phyloP scores from a whole-genome alignment of 2,113 vertebrate genomes.

The Chauna torquata region DNA sequence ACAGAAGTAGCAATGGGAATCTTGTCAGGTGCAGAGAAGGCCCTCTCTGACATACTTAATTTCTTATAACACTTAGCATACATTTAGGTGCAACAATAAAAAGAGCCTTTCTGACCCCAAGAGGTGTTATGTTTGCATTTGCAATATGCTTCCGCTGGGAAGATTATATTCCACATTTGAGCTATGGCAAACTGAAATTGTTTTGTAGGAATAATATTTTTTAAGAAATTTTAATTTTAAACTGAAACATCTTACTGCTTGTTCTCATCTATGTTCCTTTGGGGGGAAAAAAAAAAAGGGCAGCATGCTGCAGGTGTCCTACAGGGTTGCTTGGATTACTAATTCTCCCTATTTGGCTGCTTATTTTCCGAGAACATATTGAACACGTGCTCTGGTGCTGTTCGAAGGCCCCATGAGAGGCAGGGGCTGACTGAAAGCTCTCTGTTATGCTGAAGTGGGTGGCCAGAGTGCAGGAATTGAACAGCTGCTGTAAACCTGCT shows the following conservation, averaged over 20 bases:
- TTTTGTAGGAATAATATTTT: neutral
- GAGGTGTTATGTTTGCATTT: neutral
- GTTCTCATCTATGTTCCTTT: neutral
- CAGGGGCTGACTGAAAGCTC: slow-evolving; percentile 71
- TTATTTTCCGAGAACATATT: slow-evolving; percentile 55
- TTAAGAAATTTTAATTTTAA: neutral
- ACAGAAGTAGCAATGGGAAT: neutral
- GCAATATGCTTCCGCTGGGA: neutral
- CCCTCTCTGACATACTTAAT: neutral
- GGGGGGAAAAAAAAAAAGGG: too few species aligned
- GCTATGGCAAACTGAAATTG: neutral
- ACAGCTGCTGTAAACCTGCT: slow-evolving; percentile 87
- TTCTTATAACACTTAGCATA: neutral
- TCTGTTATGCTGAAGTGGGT: slow-evolving; percentile 73
- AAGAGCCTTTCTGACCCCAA: neutral
- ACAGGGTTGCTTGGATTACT: neutral
- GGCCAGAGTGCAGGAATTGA: slow-evolving; percentile 77
- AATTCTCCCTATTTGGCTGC: slow-evolving; percentile 55
- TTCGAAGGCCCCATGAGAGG: slow-evolving; percentile 64
- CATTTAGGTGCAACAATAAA: neutral
- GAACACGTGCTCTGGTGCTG: slow-evolving; percentile 71
- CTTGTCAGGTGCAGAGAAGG: neutral
- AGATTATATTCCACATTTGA: neutral
- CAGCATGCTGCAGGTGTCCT: neutral
- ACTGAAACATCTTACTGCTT: neutral